Conservation (phyloP, 2,797 vertebrate species). For the Otus scops region DNA sequence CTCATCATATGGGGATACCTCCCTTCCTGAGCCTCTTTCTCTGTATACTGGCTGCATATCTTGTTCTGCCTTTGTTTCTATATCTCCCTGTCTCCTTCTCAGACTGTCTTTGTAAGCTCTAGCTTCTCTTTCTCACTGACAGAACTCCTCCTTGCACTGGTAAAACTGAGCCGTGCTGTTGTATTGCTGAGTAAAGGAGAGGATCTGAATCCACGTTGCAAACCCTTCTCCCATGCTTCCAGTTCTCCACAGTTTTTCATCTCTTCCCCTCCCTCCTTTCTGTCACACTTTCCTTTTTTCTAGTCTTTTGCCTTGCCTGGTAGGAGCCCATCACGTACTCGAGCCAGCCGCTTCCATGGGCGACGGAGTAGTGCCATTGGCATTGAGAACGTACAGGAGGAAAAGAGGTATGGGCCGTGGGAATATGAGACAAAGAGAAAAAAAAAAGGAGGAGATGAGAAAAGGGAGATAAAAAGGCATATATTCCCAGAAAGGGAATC, state of each 20-base stretch:
- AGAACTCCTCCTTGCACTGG: not conserved
- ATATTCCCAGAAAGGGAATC: not conserved
- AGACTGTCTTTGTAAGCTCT: not conserved
- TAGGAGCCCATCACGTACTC: constrained; percentile 71
- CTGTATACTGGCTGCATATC: not conserved
- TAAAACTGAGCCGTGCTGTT: not conserved
- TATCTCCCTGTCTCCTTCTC: not conserved
- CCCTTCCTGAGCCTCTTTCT: not conserved
- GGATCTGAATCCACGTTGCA: not conserved
- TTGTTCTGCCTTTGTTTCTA: not conserved
- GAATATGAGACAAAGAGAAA: not conserved
- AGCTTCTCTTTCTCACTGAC: not conserved
- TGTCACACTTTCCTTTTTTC: constrained; percentile 52
- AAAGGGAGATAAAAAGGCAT: not conserved
- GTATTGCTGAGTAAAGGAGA: not conserved
- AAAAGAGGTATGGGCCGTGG: constrained; percentile 67
- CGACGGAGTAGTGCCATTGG: constrained; percentile 75
- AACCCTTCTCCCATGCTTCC: not conserved
- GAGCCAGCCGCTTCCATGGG: constrained; percentile 67
- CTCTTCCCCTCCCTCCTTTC: not conserved
- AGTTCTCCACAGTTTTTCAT: not conserved
- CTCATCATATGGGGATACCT: not conserved
- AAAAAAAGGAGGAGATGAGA: not conserved
- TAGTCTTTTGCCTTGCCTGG: constrained; percentile 76
- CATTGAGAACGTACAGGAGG: constrained; percentile 74